Evolutionary conservation across 2,797 vertebrate genomes (phyloP), one percentile per base, ranked within the genome.

Genomic region (Pangasius krempfi): DNA sequence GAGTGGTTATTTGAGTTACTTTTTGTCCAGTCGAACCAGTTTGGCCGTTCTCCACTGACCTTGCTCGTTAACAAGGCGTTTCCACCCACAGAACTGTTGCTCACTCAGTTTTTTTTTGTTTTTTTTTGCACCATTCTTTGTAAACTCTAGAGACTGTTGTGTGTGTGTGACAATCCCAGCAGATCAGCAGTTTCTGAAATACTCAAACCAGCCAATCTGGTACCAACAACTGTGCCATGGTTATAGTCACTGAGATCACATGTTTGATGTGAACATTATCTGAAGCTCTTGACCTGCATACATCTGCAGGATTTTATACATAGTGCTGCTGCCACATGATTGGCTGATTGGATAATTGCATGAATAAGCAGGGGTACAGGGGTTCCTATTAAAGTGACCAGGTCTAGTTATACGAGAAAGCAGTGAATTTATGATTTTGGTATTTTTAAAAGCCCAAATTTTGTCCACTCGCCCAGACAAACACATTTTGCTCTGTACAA

Each of bases 371-470:
- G 12, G n/a, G 1, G 10, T 52, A 33, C 44, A 12, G 4, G 40
- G 66, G 60, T 84, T 66, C 62, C 44, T 66, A 66, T 66, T 84
- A 84, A 84, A 68, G 16, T 30, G 82, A 27, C 60, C 81, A 8
- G 20, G 13, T 6, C 18, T 52, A 16, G 13, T 16, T 52, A 16
- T 47, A 4, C 13, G 14, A n/a, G 25, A 83, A n/a, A 83, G 10
- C 2, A 30, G 13, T n/a, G 3, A 20, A 83, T 66, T 66, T 47
- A 50, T 83, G 25, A n/a, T 47, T 66, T 22, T 50, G 16, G 5
- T 60, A n/a, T n/a, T 37, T 70, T 52, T 60, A 47, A 62, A 75
- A 75, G 25, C 13, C 25, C 4, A 30, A 16, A 40, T 14, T 25
- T 58, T 85, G 66, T 85, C 13, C 84, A 73, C 68, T 70, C 30